These are phyloP conservation scores for Sterna hirundo DNA, from an alignment of 2,113 vertebrate species.

Conservation along the genomic window DNA sequence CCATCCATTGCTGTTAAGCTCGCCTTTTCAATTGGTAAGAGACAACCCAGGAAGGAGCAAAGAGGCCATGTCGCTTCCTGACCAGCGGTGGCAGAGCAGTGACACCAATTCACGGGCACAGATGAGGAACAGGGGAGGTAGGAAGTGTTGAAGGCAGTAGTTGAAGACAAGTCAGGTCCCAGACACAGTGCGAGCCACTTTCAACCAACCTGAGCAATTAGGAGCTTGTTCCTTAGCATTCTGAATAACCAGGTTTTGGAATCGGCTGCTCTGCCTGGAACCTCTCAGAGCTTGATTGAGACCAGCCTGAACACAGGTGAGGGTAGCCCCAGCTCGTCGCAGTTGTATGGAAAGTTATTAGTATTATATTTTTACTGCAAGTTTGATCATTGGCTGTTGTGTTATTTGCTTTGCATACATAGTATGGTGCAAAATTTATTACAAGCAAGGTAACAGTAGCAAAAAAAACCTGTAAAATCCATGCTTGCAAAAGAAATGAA, in stretches of 20 bases:
- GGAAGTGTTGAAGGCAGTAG: not conserved
- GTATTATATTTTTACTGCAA: not conserved
- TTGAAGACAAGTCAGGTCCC: not conserved
- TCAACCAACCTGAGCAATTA: not conserved
- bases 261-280: not conserved
- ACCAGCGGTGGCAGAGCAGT: not conserved
- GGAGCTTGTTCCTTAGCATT: not conserved
- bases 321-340: not conserved
- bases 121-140: not conserved
- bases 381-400: not conserved
- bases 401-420: not conserved
- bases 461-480: slow-evolving; percentile 32
- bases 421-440: not conserved
- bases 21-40: not conserved
- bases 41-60: not conserved
- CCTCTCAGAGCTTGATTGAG: not conserved
- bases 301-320: not conserved
- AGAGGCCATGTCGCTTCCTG: accelerated
- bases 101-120: accelerated
- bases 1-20: not conserved
- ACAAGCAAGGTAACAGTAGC: not conserved
- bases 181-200: not conserved
- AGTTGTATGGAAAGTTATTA: not conserved
- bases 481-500: slow-evolving; percentile 33
- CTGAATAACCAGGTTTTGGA: not conserved